Conservation (phyloP, 2,888 invertebrate genomes). For the Oscheius sp. region DNA sequence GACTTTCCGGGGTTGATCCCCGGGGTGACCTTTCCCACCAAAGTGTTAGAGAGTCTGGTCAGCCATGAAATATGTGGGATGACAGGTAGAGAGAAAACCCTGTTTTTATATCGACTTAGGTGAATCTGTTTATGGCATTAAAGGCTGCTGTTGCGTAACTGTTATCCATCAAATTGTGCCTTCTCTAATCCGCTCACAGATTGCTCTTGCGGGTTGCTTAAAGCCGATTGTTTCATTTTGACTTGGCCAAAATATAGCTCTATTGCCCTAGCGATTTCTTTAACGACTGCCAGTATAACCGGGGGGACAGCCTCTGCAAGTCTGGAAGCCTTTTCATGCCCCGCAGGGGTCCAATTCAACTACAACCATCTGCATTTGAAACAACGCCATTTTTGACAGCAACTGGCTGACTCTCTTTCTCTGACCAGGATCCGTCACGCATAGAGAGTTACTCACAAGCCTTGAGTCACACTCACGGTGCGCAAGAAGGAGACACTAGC, state of each 20-base stretch:
- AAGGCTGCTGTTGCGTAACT: conserved; percentile 12
- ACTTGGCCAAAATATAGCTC: background rate
- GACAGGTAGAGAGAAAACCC: background rate
- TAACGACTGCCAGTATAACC: background rate
- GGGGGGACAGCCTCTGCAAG: background rate
- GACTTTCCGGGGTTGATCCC: background rate
- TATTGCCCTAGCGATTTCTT: background rate
- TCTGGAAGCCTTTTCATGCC: conserved; percentile 25
- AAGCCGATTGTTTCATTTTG: background rate
- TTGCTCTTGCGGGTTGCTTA: background rate
- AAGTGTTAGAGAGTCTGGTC: conserved; percentile 14
- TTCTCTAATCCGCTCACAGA: background rate
- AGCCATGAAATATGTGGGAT: conserved; percentile 22
- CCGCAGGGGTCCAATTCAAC: conserved; percentile 29
- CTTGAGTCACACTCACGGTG: background rate
- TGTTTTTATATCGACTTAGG: conserved; percentile 6
- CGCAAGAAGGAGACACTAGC: background rate
- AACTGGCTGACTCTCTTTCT: conserved; percentile 1
- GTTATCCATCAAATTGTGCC: conserved; percentile 27
- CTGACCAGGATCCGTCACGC: conserved; percentile 1
- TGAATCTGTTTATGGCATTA: conserved; percentile 15
- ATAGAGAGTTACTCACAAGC: background rate
- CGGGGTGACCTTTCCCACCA: conserved; percentile 20
- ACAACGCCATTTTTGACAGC: conserved; percentile 22
- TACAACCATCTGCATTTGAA: conserved; percentile 20